Base-by-base conservation (phyloP, 1,140 invertebrate genomes). In the Eurosta solidaginis region DNA sequence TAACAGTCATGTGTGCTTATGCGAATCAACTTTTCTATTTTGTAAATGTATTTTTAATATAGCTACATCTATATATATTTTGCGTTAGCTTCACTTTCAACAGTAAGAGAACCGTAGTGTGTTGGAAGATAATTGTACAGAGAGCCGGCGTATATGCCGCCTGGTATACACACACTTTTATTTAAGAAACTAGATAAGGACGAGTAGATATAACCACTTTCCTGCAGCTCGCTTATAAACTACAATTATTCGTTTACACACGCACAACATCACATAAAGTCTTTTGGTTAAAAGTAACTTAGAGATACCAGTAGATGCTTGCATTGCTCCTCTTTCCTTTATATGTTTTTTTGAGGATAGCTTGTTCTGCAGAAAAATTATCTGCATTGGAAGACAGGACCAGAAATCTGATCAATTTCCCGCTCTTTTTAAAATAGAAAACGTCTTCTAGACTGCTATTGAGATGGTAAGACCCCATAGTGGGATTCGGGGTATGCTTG, bases 161-260 rank as follows among this genome's bases (percentile, higher is more conserved):
- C 14, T 47, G 1, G 1, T n/a, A n/a, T n/a, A n/a, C n/a, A 14
- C n/a, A 17, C 0, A 47, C 14, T 12, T 47, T 17, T 47, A 47
- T 47, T 9, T 17, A 47, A 17, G 12, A 17, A 47, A 17, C 14
- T 47, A n/a, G 14, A 47, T 47, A 4, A 1, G 45, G n/a, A 20
- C 49, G 25, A 22, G 17, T 49, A 52, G 20, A 25, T 25, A 25
- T 52, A 14, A 5, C 20, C 4, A 22, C 10, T 25, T 52, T 52
- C 9, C 17, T 52, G n/a, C 49, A 42, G 33, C 44, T 25, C 73
- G 22, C 59, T n/a, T 29, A 74, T 44, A 47, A 52, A 76, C 74
- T 76, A 33, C 74, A 27, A 52, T 76, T 76, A 76, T 76, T 27
- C 45, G 74, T 76, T 29, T 33, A 22, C 7, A 42, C 22, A 45